Percentiles rank a stretch among this genome's conserved stretches.
phyloP scores from a whole-genome alignment of 2,888 invertebrate genomes.

The Smittia sp. region DNA sequence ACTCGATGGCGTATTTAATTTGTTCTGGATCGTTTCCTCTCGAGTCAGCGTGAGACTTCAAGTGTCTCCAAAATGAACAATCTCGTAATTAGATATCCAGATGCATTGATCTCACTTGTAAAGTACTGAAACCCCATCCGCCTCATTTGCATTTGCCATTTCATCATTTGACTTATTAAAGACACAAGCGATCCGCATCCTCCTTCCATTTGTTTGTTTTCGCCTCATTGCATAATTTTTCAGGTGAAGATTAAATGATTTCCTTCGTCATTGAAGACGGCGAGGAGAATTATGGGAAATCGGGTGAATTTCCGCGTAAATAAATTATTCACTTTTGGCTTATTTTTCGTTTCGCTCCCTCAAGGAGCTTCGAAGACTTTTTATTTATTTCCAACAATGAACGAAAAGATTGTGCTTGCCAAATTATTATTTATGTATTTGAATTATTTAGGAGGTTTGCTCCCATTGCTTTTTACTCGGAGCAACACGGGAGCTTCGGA shows the following conservation, averaged over 20 bases:
- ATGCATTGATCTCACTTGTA: no score
- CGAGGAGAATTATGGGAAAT: neutral
- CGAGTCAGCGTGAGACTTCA: no score
- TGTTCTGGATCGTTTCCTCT: neutral
- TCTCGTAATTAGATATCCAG: no score
- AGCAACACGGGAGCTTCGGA: neutral
- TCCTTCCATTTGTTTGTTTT: neutral
- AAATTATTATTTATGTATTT: neutral
- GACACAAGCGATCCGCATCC: no score
- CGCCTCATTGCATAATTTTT: neutral
- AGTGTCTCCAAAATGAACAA: no score
- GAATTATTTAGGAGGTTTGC: neutral
- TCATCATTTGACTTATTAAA: no score
- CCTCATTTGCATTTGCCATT: no score
- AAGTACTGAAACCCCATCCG: no score
- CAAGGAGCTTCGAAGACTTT: neutral
- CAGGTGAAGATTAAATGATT: neutral
- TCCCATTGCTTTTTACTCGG: neutral
- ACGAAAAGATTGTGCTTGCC: neutral
- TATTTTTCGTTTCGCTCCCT: neutral
- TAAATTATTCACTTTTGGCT: slow-evolving; percentile 2
- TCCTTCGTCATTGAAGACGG: neutral
- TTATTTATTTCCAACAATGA: neutral
- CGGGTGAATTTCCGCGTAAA: neutral
- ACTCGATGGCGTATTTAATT: neutral